These are phyloP conservation scores for Drosophila tripunctata DNA, from an alignment of 2,888 invertebrate genomes.

Conservation along the genomic window DNA sequence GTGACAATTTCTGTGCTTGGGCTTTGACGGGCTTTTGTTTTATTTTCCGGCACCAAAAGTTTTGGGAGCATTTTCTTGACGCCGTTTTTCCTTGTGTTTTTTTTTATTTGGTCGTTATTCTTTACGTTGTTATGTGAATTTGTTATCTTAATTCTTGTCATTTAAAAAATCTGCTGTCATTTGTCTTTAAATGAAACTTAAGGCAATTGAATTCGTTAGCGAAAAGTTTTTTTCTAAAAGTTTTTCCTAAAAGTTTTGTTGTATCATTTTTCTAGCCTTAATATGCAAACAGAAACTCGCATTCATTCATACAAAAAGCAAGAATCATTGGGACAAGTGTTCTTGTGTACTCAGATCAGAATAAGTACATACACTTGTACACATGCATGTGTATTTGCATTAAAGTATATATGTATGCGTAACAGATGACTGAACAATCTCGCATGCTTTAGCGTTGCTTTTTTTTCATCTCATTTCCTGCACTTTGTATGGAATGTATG, in stretches of 20 bases:
- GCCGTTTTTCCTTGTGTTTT: constrained; percentile 9
- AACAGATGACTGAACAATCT: constrained; percentile 1
- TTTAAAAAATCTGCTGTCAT: constrained; percentile 69
- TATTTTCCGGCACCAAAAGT: constrained; percentile 66
- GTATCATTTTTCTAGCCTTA: constrained; percentile 19
- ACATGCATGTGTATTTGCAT: background rate
- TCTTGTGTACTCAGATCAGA: background rate
- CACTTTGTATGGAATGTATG: background rate
- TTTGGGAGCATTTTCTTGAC: constrained; percentile 53
- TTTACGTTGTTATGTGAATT: constrained; percentile 64
- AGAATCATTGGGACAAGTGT: background rate
- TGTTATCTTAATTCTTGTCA: constrained; percentile 80
- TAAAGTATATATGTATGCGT: background rate
- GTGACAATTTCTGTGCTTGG: constrained; percentile 62
- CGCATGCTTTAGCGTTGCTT: background rate
- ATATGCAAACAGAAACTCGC: constrained; percentile 6
- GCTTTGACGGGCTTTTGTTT: constrained; percentile 73
- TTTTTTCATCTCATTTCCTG: background rate
- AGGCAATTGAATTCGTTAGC: constrained; percentile 70
- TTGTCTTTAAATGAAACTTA: constrained; percentile 74
- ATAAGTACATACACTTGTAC: background rate
- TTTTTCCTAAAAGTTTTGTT: constrained; percentile 45
- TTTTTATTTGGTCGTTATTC: constrained; percentile 8
- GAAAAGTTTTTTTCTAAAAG: constrained; percentile 29
- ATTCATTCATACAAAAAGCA: background rate